phyloP scores from a whole-genome alignment of 2,888 invertebrate genomes.

The Stenichneumon culpator region DNA sequence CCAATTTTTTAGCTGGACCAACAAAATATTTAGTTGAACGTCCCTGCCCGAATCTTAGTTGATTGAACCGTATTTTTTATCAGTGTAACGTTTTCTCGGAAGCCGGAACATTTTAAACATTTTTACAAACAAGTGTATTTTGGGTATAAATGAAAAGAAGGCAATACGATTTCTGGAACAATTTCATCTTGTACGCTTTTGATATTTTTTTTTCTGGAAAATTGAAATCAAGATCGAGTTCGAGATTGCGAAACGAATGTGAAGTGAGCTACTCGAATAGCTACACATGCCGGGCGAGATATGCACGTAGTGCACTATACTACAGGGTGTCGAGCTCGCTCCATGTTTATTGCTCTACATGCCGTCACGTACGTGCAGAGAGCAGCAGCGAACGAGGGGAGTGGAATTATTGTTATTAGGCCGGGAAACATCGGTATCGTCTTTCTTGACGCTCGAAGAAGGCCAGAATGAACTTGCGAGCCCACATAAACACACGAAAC shows the following conservation, averaged over 20 bases:
- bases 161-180: slow-evolving; percentile 28
- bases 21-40: too few species aligned
- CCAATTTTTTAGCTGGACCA: too few species aligned
- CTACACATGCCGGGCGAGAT: slow-evolving; percentile 25
- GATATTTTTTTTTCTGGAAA: neutral
- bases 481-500: neutral
- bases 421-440: slow-evolving; percentile 48
- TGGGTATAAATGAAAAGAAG: neutral
- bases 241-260: slow-evolving; percentile 27
- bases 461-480: neutral
- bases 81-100: too few species aligned
- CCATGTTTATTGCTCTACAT: slow-evolving; percentile 64
- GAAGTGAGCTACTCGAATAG: slow-evolving; percentile 27
- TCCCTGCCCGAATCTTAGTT: too few species aligned
- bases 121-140: neutral
- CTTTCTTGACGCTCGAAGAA: slow-evolving; percentile 31
- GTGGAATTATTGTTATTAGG: slow-evolving; percentile 70
- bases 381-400: slow-evolving; percentile 55
- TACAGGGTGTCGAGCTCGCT: slow-evolving; percentile 44
- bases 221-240: slow-evolving; percentile 32
- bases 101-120: neutral
- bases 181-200: neutral
- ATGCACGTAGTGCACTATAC: slow-evolving; percentile 45
- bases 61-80: too few species aligned
- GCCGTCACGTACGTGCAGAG: slow-evolving; percentile 67